These are phyloP conservation scores for Cyanoramphus novaezelandiae DNA, from an alignment of 2,113 vertebrate species.

Conservation along the genomic window DNA sequence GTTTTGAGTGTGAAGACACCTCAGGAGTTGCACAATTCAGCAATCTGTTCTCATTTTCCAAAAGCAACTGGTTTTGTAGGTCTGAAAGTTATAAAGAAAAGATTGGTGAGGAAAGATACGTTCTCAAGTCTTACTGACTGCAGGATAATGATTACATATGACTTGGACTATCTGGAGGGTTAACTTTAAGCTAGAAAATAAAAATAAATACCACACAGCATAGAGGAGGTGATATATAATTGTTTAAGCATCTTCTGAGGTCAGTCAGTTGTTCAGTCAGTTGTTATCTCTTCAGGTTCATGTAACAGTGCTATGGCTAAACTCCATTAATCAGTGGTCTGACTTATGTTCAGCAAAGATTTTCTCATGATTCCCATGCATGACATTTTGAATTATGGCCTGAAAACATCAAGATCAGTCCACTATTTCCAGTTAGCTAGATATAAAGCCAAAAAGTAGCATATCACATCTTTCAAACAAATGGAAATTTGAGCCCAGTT, in stretches of 20 bases:
- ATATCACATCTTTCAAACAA: neutral
- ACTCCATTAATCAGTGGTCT: neutral
- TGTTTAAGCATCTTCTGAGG: neutral
- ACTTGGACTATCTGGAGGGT: neutral
- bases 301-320: neutral
- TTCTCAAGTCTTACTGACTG: neutral
- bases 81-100: neutral
- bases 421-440: neutral
- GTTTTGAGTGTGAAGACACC: neutral
- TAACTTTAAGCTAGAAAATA: neutral
- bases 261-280: neutral
- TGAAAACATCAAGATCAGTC: neutral
- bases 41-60: neutral
- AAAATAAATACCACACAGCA: neutral
- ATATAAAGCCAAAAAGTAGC: neutral
- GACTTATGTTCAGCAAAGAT: neutral
- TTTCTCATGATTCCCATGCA: neutral
- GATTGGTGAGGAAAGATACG: neutral
- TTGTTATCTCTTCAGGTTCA: neutral
- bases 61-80: neutral
- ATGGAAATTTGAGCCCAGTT: neutral
- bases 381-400: neutral
- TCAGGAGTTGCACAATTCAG: neutral
- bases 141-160: neutral
- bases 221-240: neutral